Conservation (phyloP, 2,113 vertebrate genomes). For the Tachycineta bicolor region DNA sequence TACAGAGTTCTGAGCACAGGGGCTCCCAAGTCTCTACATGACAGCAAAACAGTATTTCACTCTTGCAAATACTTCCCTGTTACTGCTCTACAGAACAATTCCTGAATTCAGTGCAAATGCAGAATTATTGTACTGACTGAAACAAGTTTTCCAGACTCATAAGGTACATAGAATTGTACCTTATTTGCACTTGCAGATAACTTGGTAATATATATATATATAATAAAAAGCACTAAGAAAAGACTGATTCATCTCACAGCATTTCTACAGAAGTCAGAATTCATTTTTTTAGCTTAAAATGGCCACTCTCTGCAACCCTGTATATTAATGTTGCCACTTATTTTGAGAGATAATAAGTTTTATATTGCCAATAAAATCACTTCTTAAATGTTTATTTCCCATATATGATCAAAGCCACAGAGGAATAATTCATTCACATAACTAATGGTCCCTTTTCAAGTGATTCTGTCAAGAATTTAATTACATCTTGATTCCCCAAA, state of each 20-base stretch:
- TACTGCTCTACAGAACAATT: not conserved
- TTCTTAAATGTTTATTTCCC: slow-evolving; percentile 44
- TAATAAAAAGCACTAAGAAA: not conserved
- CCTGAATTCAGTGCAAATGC: not conserved
- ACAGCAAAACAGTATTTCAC: not conserved
- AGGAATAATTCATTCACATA: not conserved
- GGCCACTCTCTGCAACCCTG: not conserved
- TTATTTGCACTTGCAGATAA: not conserved
- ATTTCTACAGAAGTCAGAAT: not conserved
- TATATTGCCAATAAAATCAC: not conserved
- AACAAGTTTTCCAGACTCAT: not conserved
- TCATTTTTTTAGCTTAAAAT: not conserved
- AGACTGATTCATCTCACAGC: not conserved
- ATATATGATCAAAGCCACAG: not conserved
- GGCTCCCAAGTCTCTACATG: not conserved
- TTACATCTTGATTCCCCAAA: slow-evolving; percentile 50
- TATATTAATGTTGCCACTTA: not conserved
- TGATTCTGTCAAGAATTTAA: slow-evolving; percentile 45
- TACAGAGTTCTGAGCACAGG: not conserved
- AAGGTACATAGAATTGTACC: not conserved
- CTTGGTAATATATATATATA: not conserved
- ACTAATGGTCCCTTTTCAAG: slow-evolving; percentile 35
- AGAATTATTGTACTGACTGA: not conserved
- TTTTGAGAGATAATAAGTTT: not conserved
- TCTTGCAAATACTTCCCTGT: not conserved